Base-by-base conservation (phyloP, 2,113 vertebrate genomes). In the Pterocles burchelli region DNA sequence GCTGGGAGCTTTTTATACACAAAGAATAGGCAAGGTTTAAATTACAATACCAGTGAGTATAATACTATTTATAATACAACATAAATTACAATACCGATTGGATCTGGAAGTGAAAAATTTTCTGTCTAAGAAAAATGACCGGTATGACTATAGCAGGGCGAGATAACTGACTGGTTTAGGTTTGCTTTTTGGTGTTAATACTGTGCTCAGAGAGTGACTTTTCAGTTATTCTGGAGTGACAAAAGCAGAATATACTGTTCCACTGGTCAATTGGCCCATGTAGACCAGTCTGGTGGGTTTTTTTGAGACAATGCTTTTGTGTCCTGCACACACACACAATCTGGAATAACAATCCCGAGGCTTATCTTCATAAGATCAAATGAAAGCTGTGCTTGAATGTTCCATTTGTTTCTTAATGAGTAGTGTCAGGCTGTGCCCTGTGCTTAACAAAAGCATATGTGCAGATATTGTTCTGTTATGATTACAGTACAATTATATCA, bases 401-500 rank as follows among this genome's bases (percentile, higher is more conserved):
- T 96, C 92, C 68, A 89, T 97, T 96, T 96, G 95, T 97, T 97
- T 85, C 74, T 75, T 92, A 96, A 96, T 94, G 92, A 94, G 92
- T 34, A 89, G 87, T 93, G 93, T 97, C 96, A 96, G 96, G 38
- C 85, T 94, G 85, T 93, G 88, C 88, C 88, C 95, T 45, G 2
- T 31, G 80, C 79, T 97, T 93, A 96, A 95, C 96, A 97, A 95
- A 97, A 96, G 96, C 95, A 96, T 93, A 95, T 95, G 95, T 95
- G 90, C 90, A 95, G 92, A 93, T 93, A 95, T 94, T 96, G 95
- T 96, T 96, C 80, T 96, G 85, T 94, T 95, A 93, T 96, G 96
- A 93, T 97, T 97, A 94, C 92, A 90, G 90, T 41, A 75, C 92
- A 96, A 95, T 97, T 95, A 92, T 90, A 95, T 93, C 57, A 80